These are phyloP conservation scores for Eulithis prunata DNA, from an alignment of 2,888 invertebrate genomes.

Conservation along the genomic window DNA sequence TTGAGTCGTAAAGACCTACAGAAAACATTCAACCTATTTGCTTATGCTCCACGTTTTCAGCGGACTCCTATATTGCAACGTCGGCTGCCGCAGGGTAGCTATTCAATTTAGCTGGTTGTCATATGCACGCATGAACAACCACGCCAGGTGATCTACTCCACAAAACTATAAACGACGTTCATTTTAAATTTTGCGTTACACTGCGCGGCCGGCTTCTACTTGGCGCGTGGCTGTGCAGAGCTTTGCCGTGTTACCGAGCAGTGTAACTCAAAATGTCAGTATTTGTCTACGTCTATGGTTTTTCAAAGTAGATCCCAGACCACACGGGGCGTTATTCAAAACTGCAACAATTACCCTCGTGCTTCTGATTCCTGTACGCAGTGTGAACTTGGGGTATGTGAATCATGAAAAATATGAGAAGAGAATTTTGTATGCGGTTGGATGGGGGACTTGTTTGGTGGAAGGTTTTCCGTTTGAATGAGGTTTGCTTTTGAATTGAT, in stretches of 20 bases:
- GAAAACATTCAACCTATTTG: conserved; percentile 18
- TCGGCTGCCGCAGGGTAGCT: conserved; percentile 42
- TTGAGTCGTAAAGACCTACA: conserved; percentile 4
- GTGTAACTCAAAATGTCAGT: too few relatives aligned
- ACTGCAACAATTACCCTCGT: conserved; percentile 45
- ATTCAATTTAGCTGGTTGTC: conserved; percentile 73
- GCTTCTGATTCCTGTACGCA: conserved; percentile 22
- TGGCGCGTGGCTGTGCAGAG: too few relatives aligned
- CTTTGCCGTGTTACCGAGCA: too few relatives aligned
- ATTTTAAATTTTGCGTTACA: too few relatives aligned
- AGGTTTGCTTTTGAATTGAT: conserved; percentile 5
- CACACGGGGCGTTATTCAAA: conserved; percentile 50
- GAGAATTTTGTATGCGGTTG: conserved; percentile 6
- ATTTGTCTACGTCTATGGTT: too few relatives aligned
- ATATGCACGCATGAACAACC: conserved; percentile 58
- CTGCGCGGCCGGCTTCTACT: too few relatives aligned
- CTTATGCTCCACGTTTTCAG: conserved; percentile 20
- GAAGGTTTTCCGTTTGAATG: neutral
- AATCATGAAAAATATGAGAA: conserved; percentile 11
- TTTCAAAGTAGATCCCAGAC: conserved; percentile 25
- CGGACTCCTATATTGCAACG: conserved; percentile 24
- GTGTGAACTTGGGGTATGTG: conserved; percentile 21
- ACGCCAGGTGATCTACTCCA: conserved; percentile 22
- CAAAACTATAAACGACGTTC: too few relatives aligned
- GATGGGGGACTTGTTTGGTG: conserved; percentile 8